Percentiles rank a stretch among this genome's conserved stretches.
Evolutionary conservation across 1,140 invertebrate species (phyloP).

Genomic region (Drosophila trapezifrons): DNA sequence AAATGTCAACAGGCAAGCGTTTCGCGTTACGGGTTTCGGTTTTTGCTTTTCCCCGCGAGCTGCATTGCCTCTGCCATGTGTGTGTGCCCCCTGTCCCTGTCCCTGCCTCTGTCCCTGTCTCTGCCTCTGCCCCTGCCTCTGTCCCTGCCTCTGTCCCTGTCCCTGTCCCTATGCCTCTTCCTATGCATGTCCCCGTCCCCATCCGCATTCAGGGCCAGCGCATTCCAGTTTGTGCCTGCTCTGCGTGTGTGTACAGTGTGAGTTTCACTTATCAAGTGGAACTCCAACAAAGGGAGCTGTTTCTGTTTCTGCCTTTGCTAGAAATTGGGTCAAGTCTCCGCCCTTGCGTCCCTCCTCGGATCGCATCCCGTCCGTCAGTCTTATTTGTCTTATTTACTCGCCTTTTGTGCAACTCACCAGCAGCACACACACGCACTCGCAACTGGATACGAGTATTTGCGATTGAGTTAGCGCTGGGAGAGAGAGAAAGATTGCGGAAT

Average conservation of each 20-base stretch:
- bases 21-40: conserved; percentile 20
- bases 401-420: conserved; percentile 14
- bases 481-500: conserved; percentile 58
- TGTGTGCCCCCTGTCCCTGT: neutral
- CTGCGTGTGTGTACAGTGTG: conserved; percentile 34
- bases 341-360: conserved; percentile 23
- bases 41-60: neutral
- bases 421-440: conserved; percentile 11
- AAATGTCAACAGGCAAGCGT: conserved; percentile 40
- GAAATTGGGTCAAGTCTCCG: conserved; percentile 76
- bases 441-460: conserved; percentile 50
- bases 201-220: conserved; percentile 45
- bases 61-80: conserved; percentile 25
- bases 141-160: neutral
- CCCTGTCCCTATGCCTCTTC: neutral
- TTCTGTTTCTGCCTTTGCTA: conserved; percentile 21
- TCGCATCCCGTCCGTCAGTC: conserved; percentile 13
- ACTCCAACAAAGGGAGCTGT: conserved; percentile 71
- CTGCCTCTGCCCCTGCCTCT: neutral
- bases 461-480: conserved; percentile 43
- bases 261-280: conserved; percentile 75
- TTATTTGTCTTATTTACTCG: conserved; percentile 61
- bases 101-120: neutral
- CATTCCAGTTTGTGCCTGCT: conserved; percentile 49
- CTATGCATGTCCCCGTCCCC: neutral